Base-by-base conservation (phyloP, 2,888 invertebrate genomes). In the Caenorhabditis virilis region DNA sequence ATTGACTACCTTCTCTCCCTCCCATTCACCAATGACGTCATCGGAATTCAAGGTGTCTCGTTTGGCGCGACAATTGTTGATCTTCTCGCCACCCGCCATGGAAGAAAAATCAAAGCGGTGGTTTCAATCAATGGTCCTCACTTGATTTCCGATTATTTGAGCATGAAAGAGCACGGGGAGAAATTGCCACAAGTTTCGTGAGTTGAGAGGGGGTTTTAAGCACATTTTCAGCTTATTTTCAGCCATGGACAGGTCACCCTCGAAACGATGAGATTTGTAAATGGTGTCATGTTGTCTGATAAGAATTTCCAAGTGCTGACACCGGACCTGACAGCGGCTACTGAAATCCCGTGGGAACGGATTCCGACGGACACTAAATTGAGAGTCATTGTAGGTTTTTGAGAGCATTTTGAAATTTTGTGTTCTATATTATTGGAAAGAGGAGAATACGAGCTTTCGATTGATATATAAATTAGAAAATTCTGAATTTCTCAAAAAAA, bases 21-120 rank as follows among this genome's bases (percentile, higher is more conserved):
- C 5, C 54, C 64, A 0, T 70, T 47, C 20, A 64, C 70, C n/a
- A 30, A 25, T 5, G 50, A 60, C 26, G 35, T 58, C 15, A 45
- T 67, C 11, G 70, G 70, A 11, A 59, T 70, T n/a, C 67, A 70
- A 41, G 70, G 70, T 20, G 65, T 63, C 20, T 70, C 70, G 6
- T 70, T 70, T 49, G 70, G 70, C 18, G 70, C 63, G 4, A 60
- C 64, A 11, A 51, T 70, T 22, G 66, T 66, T 16, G 60, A 63
- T 20, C 18, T 64, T 15, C 35, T 70, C 22, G 55, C 67, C 7
- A 62, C 67, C 11, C 35, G 67, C 35, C 57, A 58, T 49, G 43
- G 43, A 13, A 22, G 27, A 22, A 16, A 23, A 18, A 56, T 66
- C 46, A 60, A 57, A 43, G 27, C 66, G 9, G 60, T 66, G 1